These are phyloP conservation scores for Drosophila dives DNA, from an alignment of 2,888 invertebrate genomes.

Conservation along the genomic window DNA sequence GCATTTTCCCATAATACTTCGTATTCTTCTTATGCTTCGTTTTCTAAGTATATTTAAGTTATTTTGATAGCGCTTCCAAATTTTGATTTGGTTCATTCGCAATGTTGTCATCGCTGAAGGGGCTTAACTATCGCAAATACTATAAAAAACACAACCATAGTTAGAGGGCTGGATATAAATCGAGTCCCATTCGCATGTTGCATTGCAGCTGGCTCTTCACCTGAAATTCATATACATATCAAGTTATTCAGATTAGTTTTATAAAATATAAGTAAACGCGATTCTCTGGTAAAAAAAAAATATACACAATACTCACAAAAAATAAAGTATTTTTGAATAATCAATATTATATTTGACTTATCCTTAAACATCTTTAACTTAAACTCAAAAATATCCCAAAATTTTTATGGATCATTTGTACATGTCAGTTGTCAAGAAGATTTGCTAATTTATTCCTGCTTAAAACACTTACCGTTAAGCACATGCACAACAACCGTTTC, in stretches of 20 bases:
- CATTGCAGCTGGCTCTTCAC: conserved; percentile 85
- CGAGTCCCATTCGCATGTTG: conserved; percentile 83
- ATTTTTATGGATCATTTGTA: background rate
- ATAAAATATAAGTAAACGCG: background rate
- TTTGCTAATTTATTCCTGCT: background rate
- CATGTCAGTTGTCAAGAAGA: background rate
- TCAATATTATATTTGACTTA: background rate
- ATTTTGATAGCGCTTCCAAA: conserved; percentile 23
- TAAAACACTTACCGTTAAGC: conserved; percentile 88
- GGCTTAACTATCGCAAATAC: conserved; percentile 65
- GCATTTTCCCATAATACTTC: conserved; percentile 54
- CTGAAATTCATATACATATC: conserved; percentile 49
- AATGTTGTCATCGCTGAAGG: conserved; percentile 77
- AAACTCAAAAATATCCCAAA: background rate
- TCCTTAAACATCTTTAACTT: background rate
- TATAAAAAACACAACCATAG: conserved; percentile 82
- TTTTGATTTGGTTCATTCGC: conserved; percentile 16
- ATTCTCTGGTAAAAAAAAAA: background rate
- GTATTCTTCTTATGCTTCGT: conserved; percentile 9
- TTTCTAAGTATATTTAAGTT: conserved; percentile 38
- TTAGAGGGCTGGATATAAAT: conserved; percentile 64
- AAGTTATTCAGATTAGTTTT: background rate
- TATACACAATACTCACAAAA: background rate
- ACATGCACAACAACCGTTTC: conserved; percentile 91
- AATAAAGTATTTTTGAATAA: background rate